These are phyloP conservation scores for Sturnus vulgaris DNA, from an alignment of 2,113 vertebrate genomes.

Conservation along the genomic window DNA sequence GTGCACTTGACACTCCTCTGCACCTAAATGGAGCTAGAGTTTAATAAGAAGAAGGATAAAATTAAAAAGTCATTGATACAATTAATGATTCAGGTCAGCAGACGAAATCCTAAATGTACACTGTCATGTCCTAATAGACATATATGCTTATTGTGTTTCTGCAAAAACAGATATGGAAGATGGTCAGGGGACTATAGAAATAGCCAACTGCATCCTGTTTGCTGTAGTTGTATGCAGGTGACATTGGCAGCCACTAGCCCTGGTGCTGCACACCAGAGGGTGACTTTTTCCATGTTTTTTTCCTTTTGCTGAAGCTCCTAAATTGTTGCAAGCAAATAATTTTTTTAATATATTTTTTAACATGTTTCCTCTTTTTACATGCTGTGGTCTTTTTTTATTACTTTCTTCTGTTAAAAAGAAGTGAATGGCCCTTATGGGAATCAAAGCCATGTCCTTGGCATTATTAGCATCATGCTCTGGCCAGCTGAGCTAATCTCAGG, in stretches of 20 bases:
- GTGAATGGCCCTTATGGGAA: neutral
- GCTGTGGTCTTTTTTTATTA: neutral
- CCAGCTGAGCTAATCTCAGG: neutral
- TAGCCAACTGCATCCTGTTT: neutral
- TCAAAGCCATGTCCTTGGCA: neutral
- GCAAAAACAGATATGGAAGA: neutral
- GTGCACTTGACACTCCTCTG: neutral
- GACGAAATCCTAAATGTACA: neutral
- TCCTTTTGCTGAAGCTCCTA: too few species aligned
- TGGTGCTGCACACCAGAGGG: accelerated
- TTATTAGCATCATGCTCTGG: neutral
- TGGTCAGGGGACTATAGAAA: neutral
- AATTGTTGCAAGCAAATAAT: neutral
- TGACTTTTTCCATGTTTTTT: neutral
- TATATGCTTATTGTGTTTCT: neutral
- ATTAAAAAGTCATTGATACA: neutral
- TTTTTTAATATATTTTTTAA: accelerated
- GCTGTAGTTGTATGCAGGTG: accelerated
- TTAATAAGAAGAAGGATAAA: neutral
- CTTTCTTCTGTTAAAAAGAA: neutral
- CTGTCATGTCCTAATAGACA: neutral
- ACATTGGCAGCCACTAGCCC: neutral
- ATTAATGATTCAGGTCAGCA: neutral
- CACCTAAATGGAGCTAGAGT: neutral
- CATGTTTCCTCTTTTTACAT: neutral